phyloP scores from a whole-genome alignment of 2,797 vertebrate genomes.

The Halcyon chelicuti region DNA sequence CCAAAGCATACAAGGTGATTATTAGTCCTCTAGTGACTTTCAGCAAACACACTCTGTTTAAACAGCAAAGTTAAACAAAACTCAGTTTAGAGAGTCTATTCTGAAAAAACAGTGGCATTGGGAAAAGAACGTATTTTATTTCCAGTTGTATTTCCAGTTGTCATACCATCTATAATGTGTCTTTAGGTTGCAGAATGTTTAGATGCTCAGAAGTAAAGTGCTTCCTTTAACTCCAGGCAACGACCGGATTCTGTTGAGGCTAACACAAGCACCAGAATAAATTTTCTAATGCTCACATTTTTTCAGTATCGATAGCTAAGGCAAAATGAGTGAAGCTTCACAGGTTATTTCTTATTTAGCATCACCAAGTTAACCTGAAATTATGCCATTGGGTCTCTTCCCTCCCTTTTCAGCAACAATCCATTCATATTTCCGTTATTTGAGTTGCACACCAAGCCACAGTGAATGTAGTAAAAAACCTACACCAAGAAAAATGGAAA shows the following conservation, averaged over 20 bases:
- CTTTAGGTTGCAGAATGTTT: slow-evolving; percentile 4
- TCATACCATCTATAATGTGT: neutral
- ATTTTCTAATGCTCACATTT: neutral
- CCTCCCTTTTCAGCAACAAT: slow-evolving; percentile 44
- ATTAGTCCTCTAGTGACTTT: slow-evolving; percentile 23
- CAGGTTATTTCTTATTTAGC: neutral
- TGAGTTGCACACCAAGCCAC: neutral
- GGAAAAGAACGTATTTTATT: neutral
- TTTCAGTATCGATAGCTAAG: slow-evolving; percentile 4
- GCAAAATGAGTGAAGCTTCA: neutral
- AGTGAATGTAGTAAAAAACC: neutral
- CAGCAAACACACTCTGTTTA: slow-evolving; percentile 14
- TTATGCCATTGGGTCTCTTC: slow-evolving; percentile 20
- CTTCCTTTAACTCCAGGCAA: neutral
- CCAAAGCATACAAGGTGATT: neutral
- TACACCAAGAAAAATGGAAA: neutral
- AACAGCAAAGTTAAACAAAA: slow-evolving; percentile 27
- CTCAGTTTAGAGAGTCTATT: neutral
- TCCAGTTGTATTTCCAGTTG: neutral
- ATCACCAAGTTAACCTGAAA: neutral
- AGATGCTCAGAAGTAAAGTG: slow-evolving; percentile 8
- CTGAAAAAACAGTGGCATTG: neutral
- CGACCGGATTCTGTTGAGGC: neutral
- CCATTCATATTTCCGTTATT: neutral
- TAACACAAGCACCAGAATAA: slow-evolving; percentile 15